Percentiles rank a stretch among this genome's conserved stretches.
Conservation (phyloP, 1,140 invertebrate species). For the Bombus huntii region DNA sequence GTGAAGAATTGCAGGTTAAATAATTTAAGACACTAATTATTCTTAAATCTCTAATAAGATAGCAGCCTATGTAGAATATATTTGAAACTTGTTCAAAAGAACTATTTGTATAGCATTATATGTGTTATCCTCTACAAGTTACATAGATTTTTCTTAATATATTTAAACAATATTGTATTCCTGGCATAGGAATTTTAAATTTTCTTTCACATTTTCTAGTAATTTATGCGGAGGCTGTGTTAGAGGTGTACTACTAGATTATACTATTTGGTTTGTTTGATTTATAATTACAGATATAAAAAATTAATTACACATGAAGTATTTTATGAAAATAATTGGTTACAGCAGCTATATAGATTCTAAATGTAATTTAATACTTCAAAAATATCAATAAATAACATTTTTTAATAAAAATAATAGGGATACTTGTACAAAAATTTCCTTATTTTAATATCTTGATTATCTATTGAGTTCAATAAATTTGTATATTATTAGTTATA, state of each 20-base stretch:
- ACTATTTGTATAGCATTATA: constrained; percentile 27
- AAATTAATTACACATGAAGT: constrained; percentile 18
- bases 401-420: constrained; percentile 40
- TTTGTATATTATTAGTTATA: neutral
- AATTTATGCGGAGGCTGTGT: constrained; percentile 58
- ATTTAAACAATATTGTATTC: constrained; percentile 20
- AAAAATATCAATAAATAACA: constrained; percentile 66
- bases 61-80: constrained; percentile 32
- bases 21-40: constrained; percentile 26
- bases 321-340: constrained; percentile 39
- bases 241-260: constrained; percentile 43
- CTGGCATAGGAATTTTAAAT: constrained; percentile 23
- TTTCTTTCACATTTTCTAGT: constrained; percentile 50
- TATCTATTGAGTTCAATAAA: neutral
- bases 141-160: constrained; percentile 21
- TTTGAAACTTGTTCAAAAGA: constrained; percentile 20
- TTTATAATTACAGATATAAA: neutral
- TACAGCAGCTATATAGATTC: constrained; percentile 23
- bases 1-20: constrained; percentile 14
- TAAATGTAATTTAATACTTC: constrained; percentile 55
- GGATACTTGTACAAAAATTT: constrained; percentile 21
- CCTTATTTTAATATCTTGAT: constrained; percentile 7
- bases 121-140: constrained; percentile 30
- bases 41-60: constrained; percentile 17
- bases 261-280: constrained; percentile 29